Conservation (phyloP, 2,797 vertebrate genomes). For the Scolopax bukidnonensis region DNA sequence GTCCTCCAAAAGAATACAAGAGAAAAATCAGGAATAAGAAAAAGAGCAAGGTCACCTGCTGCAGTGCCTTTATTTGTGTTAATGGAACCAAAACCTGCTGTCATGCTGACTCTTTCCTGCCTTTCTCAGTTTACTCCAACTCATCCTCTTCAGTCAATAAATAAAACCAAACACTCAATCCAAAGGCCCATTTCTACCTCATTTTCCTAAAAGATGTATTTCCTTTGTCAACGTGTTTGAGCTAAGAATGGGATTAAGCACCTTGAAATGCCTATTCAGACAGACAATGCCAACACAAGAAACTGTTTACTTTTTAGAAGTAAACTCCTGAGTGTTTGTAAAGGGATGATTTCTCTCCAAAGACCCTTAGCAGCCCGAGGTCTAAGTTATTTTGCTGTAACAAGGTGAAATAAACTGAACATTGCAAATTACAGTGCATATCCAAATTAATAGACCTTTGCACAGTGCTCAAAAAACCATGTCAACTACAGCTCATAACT, state of each 20-base stretch:
- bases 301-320: background rate
- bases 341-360: background rate
- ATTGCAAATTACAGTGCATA: background rate
- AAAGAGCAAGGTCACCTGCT: background rate
- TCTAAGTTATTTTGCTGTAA: background rate
- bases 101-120: background rate
- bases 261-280: background rate
- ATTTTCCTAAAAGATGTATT: background rate
- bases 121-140: background rate
- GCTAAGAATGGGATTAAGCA: background rate
- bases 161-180: background rate
- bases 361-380: background rate
- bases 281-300: background rate
- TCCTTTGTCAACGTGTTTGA: background rate
- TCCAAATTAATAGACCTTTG: background rate
- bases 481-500: background rate
- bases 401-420: background rate
- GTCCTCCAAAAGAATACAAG: background rate
- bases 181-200: background rate
- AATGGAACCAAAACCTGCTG: background rate
- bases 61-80: no score
- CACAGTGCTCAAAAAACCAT: accelerated
- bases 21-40: background rate
- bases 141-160: background rate
- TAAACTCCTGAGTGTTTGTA: background rate